phyloP scores from a whole-genome alignment of 2,113 vertebrate genomes.

The Aptenodytes forsteri region DNA sequence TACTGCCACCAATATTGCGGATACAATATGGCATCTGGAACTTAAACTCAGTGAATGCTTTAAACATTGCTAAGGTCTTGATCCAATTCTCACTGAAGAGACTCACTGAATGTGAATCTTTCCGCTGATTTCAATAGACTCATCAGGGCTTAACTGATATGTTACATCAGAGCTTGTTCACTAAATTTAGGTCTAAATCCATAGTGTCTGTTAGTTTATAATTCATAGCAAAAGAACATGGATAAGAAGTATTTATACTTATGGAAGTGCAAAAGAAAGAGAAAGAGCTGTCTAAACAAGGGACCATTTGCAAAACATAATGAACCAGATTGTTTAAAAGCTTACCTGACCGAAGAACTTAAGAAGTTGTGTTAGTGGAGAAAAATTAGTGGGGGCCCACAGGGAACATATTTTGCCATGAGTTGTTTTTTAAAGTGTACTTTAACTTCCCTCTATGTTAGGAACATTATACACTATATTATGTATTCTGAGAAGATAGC shows the following conservation, averaged over 20 bases:
- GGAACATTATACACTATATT: fast-evolving
- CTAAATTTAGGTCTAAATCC: not conserved
- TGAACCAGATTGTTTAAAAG: not conserved
- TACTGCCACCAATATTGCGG: not conserved
- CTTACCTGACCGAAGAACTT: not conserved
- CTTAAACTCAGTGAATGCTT: not conserved
- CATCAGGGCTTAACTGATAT: not conserved
- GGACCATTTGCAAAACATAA: not conserved
- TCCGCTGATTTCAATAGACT: not conserved
- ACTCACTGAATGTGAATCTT: not conserved
- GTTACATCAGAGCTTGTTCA: not conserved
- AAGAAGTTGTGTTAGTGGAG: not conserved
- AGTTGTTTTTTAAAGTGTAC: not conserved
- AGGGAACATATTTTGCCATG: not conserved
- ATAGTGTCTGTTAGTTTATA: not conserved
- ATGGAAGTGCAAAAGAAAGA: not conserved
- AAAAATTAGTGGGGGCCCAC: not conserved
- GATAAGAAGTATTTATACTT: not conserved
- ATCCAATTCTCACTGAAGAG: not conserved
- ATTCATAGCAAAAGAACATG: not conserved
- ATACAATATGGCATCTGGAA: not conserved
- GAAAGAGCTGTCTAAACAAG: not conserved
- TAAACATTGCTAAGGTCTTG: not conserved
- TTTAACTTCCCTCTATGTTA: not conserved
- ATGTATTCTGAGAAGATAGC: not conserved